A percentile compares a stretch with the other conserved stretches of the same genome.
Conservation (phyloP, 2,888 invertebrate species). For the Bhutanitis thaidina region DNA sequence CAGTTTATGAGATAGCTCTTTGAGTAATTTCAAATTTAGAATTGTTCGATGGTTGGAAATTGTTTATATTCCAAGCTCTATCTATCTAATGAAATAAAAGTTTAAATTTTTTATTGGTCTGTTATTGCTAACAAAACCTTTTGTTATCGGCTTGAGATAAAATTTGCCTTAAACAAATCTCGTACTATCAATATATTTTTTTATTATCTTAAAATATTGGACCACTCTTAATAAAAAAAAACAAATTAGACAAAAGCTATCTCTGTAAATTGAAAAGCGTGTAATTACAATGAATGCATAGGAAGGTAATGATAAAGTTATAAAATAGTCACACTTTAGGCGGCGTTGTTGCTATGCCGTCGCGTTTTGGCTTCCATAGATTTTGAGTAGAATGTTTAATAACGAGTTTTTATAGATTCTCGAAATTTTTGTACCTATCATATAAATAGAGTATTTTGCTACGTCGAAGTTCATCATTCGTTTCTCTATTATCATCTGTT, state of each 20-base stretch:
- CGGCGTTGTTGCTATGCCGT: constrained; percentile 49
- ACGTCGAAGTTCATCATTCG: constrained; percentile 19
- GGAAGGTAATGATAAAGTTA: constrained; percentile 35
- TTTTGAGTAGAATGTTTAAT: constrained; percentile 42
- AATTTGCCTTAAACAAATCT: neutral
- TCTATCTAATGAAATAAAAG: neutral
- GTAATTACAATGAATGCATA: constrained; percentile 23
- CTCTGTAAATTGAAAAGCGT: constrained; percentile 56
- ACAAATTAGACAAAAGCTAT: constrained; percentile 63
- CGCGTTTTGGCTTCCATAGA: constrained; percentile 74
- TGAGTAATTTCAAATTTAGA: constrained; percentile 28
- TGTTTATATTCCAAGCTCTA: neutral
- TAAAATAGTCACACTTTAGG: constrained; percentile 46
- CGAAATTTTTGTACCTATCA: constrained; percentile 62
- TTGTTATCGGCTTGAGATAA: too few relatives aligned
- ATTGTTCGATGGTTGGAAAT: neutral
- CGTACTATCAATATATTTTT: constrained; percentile 32
- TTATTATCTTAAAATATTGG: constrained; percentile 53
- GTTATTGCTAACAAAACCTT: neutral
- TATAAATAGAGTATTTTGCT: constrained; percentile 31
- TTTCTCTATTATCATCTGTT: constrained; percentile 17
- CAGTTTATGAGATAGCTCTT: constrained; percentile 60
- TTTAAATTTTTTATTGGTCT: neutral
- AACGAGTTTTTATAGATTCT: constrained; percentile 31
- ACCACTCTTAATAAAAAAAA: constrained; percentile 47